These are phyloP conservation scores for Cephalotes varians DNA, from an alignment of 2,888 invertebrate species.

Conservation along the genomic window DNA sequence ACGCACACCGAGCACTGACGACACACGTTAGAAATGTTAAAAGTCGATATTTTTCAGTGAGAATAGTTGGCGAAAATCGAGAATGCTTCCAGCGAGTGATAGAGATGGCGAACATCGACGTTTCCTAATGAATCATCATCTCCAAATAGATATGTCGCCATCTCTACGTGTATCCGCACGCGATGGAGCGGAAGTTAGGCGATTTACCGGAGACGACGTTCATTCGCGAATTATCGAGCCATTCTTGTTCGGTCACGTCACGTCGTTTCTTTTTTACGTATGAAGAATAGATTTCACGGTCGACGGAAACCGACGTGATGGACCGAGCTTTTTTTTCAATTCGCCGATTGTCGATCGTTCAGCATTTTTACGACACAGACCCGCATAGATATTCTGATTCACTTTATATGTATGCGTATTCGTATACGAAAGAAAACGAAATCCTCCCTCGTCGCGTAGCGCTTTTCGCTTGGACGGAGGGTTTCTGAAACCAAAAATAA, in stretches of 20 bases:
- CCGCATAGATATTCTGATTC: background rate
- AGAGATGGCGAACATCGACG: conserved; percentile 19
- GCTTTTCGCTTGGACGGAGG: conserved; percentile 36
- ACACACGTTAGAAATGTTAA: background rate
- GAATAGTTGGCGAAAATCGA: conserved; percentile 18
- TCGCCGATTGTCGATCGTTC: conserved; percentile 23
- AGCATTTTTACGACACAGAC: conserved; percentile 22
- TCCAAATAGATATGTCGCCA: conserved; percentile 1
- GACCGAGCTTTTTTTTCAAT: conserved; percentile 7
- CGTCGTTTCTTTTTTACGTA: conserved; percentile 5
- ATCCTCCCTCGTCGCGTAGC: conserved; percentile 43
- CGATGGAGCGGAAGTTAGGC: conserved; percentile 28
- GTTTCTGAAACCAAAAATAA: conserved; percentile 33
- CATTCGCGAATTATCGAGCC: conserved; percentile 31
- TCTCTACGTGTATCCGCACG: background rate
- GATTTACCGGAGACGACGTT: conserved; percentile 31
- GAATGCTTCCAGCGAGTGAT: conserved; percentile 21
- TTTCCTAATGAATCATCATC: conserved; percentile 25
- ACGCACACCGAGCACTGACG: background rate
- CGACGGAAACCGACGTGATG: background rate
- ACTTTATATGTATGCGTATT: conserved; percentile 30
- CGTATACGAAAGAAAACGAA: conserved; percentile 26
- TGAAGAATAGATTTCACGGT: conserved; percentile 16
- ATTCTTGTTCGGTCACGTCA: conserved; percentile 9
- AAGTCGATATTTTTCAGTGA: conserved; percentile 33